Evolutionary conservation across 2,888 invertebrate species (phyloP), one percentile per base, ranked within the genome.

Genomic region (Aleiodes alternator): DNA sequence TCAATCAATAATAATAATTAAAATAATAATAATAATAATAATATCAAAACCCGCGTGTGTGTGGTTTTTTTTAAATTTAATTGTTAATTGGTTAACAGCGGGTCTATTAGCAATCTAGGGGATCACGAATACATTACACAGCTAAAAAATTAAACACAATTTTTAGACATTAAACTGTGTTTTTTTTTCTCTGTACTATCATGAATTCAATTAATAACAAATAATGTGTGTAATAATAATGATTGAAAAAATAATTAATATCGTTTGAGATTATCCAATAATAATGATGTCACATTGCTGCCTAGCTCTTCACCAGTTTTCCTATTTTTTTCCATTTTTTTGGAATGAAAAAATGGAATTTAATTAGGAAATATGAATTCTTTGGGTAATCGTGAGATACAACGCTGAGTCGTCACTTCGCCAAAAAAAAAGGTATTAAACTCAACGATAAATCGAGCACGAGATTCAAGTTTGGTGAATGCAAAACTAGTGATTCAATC

Each of bases 381-480:
- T 64, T 48, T 14, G 14, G 6, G 11, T n/a, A 64, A 11, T 59
- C 29, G 69, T 11, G 51, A 61, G 23, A 70, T 66, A 61, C 51
- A 75, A 64, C 70, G 75, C 61, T 55, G 51, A 73, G 73, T 50
- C 43, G 55, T 70, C 70, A 48, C 64, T 75, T 75, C 70, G 75
- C 70, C 70, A 75, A 75, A 57, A 43, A 43, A 55, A 48, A 55
- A 14, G 9, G 23, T 23, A 23, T 23, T 55, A 31, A 69, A 59
- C 69, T 69, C 61, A 69, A 31, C 59, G 69, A 57, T 73, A 69
- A 59, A 73, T 59, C 50, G 56, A n/a, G 55, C 48, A 55, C 23
- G n/a, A 6, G 55, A 55, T 55, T 55, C 50, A 53, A 16, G 12
- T 12, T 53, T 29, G 31, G 31, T 31, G 51, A 53, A 51, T 51